Base-by-base conservation (phyloP, 2,113 vertebrate genomes). In the Psophia crepitans region DNA sequence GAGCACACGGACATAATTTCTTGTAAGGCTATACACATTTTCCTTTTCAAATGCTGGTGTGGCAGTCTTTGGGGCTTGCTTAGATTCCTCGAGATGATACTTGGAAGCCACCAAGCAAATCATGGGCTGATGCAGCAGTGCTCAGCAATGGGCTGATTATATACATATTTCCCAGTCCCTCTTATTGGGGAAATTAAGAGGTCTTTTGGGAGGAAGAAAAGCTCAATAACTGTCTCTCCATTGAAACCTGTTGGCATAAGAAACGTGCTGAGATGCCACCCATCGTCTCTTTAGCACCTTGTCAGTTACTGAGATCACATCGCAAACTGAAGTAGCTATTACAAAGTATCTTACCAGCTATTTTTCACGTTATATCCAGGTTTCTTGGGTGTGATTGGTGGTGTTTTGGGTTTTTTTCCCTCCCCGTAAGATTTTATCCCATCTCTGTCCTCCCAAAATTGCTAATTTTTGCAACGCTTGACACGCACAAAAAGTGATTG, bases 1-100 rank as follows among this genome's bases (percentile, higher is more conserved):
- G 73, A 73, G 17, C 22, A 11, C 26, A 19, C 22, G 3, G 0
- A 0, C 3, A 2, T 23, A 15, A 23, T 20, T 77, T 39, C 37
- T 39, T 35, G 5, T 22, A 19, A 83, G 15, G 20, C 23, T 30
- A 60, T 24, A 15, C 69, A 33, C 26, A 2, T 9, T 93, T 86
- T 37, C 8, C 3, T 41, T 64, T 65, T 14, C 46, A 41, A 21
- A 14, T 44, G 14, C 7, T 27, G 8, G 2, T 0, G 0, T 43
- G 37, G n/a, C 11, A 2, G 20, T 23, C 75, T 32, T 26, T 24
- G 43, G 27, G 65, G 26, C n/a, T 84, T 24, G n/a, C n/a, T 46
- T 4, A 6, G 24, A 4, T 60, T 74, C 51, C 75, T 80, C 4
- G 6, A 51, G 57, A 32, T 18, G 27, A 16, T 3, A 11, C 35